A percentile compares a stretch with the other conserved stretches of the same genome.
Conservation (phyloP, 2,797 vertebrate genomes). For the Sebastes taczanowskii region DNA sequence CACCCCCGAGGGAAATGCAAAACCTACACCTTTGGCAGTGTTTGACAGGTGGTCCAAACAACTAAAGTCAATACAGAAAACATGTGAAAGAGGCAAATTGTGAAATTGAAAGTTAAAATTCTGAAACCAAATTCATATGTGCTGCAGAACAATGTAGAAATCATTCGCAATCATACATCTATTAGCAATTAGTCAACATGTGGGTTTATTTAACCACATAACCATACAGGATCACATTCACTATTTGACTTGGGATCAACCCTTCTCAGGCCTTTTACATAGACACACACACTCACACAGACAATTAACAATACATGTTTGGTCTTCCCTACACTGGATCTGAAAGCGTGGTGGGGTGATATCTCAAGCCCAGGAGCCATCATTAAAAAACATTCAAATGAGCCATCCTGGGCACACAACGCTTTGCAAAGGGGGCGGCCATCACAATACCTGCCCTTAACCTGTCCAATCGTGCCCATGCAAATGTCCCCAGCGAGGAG, state of each 20-base stretch:
- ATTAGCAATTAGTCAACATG: neutral
- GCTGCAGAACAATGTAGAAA: neutral
- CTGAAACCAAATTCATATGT: neutral
- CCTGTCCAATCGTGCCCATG: constrained; percentile 79
- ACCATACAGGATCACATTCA: constrained; percentile 21
- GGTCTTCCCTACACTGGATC: constrained; percentile 31
- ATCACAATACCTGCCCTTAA: constrained; percentile 69
- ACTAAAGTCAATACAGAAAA: constrained; percentile 13
- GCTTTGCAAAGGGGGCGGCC: constrained; percentile 78
- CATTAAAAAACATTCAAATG: constrained; percentile 81
- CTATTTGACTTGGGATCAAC: constrained; percentile 32
- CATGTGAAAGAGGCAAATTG: neutral
- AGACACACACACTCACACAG: constrained; percentile 5
- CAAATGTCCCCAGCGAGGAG: constrained; percentile 71
- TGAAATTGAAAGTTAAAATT: neutral
- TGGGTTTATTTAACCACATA: constrained; percentile 33
- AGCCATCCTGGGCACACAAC: constrained; percentile 75
- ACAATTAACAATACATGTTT: constrained; percentile 42
- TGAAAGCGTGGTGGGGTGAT: constrained; percentile 59
- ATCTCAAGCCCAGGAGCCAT: constrained; percentile 51
- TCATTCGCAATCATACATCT: neutral
- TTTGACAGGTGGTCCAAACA: constrained; percentile 41
- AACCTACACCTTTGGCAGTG: constrained; percentile 41
- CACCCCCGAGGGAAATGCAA: constrained; percentile 65
- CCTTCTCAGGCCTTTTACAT: constrained; percentile 7